Conservation (phyloP, 2,888 invertebrate species). For the Anthoptus insignis region DNA sequence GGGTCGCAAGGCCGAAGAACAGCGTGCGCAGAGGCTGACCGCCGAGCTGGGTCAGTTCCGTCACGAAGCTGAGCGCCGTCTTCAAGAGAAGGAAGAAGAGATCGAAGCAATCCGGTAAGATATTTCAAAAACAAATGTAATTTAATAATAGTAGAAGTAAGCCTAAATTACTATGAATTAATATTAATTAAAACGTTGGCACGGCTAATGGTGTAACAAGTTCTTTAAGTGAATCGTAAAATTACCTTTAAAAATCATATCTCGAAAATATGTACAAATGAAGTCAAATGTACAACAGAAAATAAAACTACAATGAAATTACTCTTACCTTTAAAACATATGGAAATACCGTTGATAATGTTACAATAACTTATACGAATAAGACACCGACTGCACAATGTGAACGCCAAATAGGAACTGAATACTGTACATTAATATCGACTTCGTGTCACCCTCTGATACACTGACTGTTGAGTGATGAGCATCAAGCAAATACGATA, state of each 20-base stretch:
- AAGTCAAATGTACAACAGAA: background rate
- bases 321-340: constrained; percentile 1
- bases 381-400: constrained; percentile 46
- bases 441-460: constrained; percentile 54
- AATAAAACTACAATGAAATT: background rate
- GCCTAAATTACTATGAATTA: too few species aligned
- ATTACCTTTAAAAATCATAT: too few species aligned
- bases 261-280: too few species aligned
- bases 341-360: background rate
- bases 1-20: constrained; percentile 99
- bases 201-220: too few species aligned
- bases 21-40: constrained; percentile 96
- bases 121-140: background rate
- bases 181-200: too few species aligned
- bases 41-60: constrained; percentile 98
- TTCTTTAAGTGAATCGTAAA: too few species aligned
- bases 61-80: constrained; percentile 98
- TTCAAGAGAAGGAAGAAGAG: constrained; percentile 99
- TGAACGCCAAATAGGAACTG: constrained; percentile 70
- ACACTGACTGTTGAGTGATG: constrained; percentile 63
- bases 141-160: too few species aligned
- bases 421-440: constrained; percentile 61
- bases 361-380: background rate
- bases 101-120: constrained; percentile 98
- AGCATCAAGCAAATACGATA: constrained; percentile 66